Conservation (phyloP, 2,113 vertebrate genomes). For the Triplophysa rosa region DNA sequence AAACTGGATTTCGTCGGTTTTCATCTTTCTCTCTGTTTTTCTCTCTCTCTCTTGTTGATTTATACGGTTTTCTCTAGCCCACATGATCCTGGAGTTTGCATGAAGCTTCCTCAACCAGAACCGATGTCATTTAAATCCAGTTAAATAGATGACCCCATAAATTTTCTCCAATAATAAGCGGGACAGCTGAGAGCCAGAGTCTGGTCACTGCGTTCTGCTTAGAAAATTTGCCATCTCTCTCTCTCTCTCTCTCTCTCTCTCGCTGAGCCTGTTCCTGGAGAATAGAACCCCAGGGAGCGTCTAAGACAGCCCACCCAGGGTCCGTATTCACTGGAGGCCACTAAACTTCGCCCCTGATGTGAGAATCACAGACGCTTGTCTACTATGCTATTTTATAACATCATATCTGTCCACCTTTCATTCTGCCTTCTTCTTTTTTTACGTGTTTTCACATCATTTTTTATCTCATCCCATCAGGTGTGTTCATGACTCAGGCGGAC, state of each 20-base stretch:
- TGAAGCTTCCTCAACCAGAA: slow-evolving; percentile 84
- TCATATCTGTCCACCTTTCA: neutral
- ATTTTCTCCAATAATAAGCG: slow-evolving; percentile 89
- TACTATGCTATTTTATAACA: neutral
- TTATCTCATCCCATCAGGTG: slow-evolving; percentile 19
- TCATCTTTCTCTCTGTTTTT: neutral
- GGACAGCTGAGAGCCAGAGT: slow-evolving; percentile 64
- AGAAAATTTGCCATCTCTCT: slow-evolving; percentile 31
- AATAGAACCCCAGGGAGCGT: slow-evolving; percentile 79
- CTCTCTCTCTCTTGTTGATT: slow-evolving; percentile 75
- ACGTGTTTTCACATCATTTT: slow-evolving; percentile 57
- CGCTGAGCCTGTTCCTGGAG: slow-evolving; percentile 68
- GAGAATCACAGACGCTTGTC: slow-evolving; percentile 15
- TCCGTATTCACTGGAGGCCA: slow-evolving; percentile 65
- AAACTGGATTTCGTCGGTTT: slow-evolving; percentile 6
- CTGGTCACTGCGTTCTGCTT: slow-evolving; percentile 35
- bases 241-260: slow-evolving; percentile 31
- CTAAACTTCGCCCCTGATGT: slow-evolving; percentile 61
- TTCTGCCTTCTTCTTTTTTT: neutral
- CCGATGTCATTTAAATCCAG: slow-evolving; percentile 85
- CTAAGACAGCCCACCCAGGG: slow-evolving; percentile 87
- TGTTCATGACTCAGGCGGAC: neutral
- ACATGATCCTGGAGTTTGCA: slow-evolving; percentile 80
- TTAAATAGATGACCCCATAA: slow-evolving; percentile 93
- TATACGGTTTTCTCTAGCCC: slow-evolving; percentile 90